phyloP scores from a whole-genome alignment of 2,113 vertebrate species.

The Lophius piscatorius region DNA sequence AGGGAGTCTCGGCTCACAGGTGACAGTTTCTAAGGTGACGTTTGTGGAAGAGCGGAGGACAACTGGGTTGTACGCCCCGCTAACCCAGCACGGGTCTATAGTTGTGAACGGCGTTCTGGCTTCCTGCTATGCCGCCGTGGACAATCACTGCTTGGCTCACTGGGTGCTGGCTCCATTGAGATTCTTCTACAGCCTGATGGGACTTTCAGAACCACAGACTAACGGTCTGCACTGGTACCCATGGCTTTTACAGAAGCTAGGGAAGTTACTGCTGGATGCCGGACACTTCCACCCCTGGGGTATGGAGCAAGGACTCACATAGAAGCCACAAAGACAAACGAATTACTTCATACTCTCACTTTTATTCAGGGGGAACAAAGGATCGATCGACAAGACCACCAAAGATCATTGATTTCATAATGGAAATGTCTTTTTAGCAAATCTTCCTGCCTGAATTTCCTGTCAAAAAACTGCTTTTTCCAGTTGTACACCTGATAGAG shows the following conservation, averaged over 20 bases:
- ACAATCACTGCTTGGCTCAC: constrained; percentile 89
- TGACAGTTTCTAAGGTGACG: constrained; percentile 77
- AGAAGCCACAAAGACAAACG: constrained; percentile 31
- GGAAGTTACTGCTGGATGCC: constrained; percentile 83
- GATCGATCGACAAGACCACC: constrained; percentile 24
- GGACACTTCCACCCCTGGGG: constrained; percentile 90
- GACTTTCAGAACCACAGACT: constrained; percentile 73
- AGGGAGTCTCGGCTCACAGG: constrained; percentile 35
- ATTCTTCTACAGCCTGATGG: constrained; percentile 83
- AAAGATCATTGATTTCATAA: constrained; percentile 36
- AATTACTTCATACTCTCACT: constrained; percentile 19
- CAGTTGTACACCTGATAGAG: background rate
- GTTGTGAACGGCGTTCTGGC: constrained; percentile 91
- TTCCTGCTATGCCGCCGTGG: constrained; percentile 92
- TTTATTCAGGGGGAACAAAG: constrained; percentile 39
- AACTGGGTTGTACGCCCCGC: constrained; percentile 88
- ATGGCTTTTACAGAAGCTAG: constrained; percentile 86
- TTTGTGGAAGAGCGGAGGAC: constrained; percentile 77
- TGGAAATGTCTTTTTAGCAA: constrained; percentile 45
- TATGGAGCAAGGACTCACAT: constrained; percentile 71
- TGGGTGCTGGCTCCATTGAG: constrained; percentile 89
- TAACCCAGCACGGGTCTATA: constrained; percentile 90
- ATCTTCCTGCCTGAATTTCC: constrained; percentile 38
- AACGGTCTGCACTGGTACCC: constrained; percentile 96
- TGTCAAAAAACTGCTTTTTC: constrained; percentile 23